Percentiles rank a stretch among this genome's conserved stretches.
Evolutionary conservation across 2,113 vertebrate species (phyloP).

Genomic region (Desmodus rotundus): DNA sequence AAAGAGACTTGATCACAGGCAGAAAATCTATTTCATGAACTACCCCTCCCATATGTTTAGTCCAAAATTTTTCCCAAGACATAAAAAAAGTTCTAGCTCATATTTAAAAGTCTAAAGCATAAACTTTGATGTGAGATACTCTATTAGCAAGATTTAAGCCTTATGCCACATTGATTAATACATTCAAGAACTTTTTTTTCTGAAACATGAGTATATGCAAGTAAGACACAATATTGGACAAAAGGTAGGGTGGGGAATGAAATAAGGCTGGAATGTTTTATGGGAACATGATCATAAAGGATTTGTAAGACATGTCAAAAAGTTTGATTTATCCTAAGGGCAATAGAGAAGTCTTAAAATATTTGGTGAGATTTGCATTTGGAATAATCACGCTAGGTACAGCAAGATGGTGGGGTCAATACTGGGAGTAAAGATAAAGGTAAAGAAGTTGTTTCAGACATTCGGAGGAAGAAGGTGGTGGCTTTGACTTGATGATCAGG

Average conservation of each 20-base stretch:
- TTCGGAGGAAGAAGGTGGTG: no score
- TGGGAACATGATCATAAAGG: neutral
- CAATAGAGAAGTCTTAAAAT: no score
- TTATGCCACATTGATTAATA: neutral
- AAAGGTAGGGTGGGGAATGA: neutral
- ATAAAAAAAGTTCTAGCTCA: neutral
- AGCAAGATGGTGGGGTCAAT: no score
- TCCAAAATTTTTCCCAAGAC: neutral
- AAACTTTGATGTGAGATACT: neutral
- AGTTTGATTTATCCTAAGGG: no score
- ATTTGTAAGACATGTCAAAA: neutral
- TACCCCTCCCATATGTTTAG: neutral
- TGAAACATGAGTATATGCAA: neutral
- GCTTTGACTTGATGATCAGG: no score
- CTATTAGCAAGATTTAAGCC: neutral
- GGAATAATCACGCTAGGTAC: no score
- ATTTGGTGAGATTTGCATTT: no score
- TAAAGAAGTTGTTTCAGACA: no score
- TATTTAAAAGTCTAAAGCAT: slow-evolving; percentile 13
- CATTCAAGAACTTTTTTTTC: neutral
- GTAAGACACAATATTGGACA: neutral
- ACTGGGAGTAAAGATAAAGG: no score
- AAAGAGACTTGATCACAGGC: neutral
- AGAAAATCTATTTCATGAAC: neutral
- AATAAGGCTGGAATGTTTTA: no score